Conservation (phyloP, 2,113 vertebrate species). For the Gymnorhina tibicen region DNA sequence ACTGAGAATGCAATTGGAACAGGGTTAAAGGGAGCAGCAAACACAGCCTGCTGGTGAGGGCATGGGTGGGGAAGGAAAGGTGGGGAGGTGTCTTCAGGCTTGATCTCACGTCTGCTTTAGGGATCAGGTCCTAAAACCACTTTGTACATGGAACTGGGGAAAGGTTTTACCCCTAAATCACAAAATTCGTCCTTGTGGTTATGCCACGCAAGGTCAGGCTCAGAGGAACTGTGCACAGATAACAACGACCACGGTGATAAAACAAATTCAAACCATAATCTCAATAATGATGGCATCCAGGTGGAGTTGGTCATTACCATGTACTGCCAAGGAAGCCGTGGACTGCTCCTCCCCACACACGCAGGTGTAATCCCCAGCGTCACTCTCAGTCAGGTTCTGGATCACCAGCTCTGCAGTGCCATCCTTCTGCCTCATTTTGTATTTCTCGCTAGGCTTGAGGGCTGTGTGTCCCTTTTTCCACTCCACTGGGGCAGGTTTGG, state of each 20-base stretch:
- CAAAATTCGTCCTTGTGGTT: neutral
- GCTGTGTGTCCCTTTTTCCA: constrained; percentile 70
- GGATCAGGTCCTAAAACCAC: neutral
- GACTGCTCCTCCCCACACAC: constrained; percentile 71
- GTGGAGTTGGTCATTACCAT: constrained; percentile 23
- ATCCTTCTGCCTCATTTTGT: constrained; percentile 68
- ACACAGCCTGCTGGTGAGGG: neutral
- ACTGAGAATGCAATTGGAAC: constrained; percentile 10
- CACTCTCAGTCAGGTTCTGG: constrained; percentile 38
- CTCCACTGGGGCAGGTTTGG: constrained; percentile 62
- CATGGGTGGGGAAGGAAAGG: neutral
- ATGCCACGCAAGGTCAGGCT: accelerated
- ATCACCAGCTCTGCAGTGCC: constrained; percentile 70
- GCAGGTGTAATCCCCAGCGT: constrained; percentile 74
- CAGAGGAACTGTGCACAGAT: neutral
- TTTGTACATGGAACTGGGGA: accelerated
- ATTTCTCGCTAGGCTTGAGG: constrained; percentile 59
- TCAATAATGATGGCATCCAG: neutral
- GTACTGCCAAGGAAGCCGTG: constrained; percentile 28
- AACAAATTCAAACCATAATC: neutral
- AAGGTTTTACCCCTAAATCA: neutral
- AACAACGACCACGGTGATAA: accelerated
- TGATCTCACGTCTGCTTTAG: neutral
- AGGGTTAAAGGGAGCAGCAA: neutral
- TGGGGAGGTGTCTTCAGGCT: neutral